Base-by-base conservation (phyloP, 1,140 invertebrate genomes). In the Ceratosolen fusciceps region DNA sequence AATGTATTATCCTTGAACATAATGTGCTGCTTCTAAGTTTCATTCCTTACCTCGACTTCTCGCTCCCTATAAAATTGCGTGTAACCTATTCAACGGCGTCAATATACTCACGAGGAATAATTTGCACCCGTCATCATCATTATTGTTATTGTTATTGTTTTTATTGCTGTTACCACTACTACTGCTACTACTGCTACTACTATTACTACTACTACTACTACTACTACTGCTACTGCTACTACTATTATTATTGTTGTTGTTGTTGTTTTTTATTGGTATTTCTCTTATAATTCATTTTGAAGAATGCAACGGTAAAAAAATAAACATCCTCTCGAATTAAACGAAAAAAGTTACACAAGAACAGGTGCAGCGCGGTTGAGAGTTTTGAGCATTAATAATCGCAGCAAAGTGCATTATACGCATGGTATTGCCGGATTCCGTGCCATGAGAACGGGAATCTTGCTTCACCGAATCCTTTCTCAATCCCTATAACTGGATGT, bases 281-380 rank as follows among this genome's bases (percentile, higher is more conserved):
- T 74, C 58, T 52, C 37, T 47, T 31, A 68, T 58, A 39, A 21
- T 75, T 14, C 67, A 62, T 71, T 75, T 54, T 34, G 24, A 52
- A 29, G 73, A 71, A 85, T 89, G 88, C 88, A 86, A 88, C 88
- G 87, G 87, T 88, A 84, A 85, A 87, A 87, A 88, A 87, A 88
- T 86, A 87, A 90, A 88, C 86, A 88, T 85, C 84, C 83, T 81
- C 85, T 67, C 19, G 24, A 80, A 83, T 72, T 37, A 37, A 37
- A 21, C 31, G 16, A 9, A n/a, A n/a, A n/a, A 62, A 62, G 26
- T 37, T 26, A 31, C 9, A 37, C 16, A 65, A 65, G 60, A 37
- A 65, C 37, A 37, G 34, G 60, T 65, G 60, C 60, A 65, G 14
- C 19, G 37, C n/a, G 34, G 21, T 16, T 37, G 37, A 37, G 0